Evolutionary conservation across 2,113 vertebrate genomes (phyloP).

Genomic region (human): DNA sequence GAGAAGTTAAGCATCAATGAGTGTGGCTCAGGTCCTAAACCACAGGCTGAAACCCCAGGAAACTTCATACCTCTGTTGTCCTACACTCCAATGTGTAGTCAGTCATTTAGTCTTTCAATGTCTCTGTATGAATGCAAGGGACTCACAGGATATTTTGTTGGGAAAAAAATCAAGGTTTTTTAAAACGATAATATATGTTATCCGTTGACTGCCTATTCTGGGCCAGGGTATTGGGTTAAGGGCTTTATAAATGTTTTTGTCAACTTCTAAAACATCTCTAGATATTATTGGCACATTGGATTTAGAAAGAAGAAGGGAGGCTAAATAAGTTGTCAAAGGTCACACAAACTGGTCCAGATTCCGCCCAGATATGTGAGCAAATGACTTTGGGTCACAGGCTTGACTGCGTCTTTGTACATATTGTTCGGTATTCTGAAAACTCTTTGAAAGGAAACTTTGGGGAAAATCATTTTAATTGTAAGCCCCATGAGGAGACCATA

Average conservation of each 20-base stretch:
- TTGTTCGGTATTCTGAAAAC: not conserved
- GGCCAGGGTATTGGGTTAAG: not conserved
- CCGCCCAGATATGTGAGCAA: not conserved
- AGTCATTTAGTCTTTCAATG: not conserved
- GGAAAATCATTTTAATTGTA: not conserved
- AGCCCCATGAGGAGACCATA: not conserved
- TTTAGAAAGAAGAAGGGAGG: not conserved
- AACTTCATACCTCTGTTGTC: not conserved
- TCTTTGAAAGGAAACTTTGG: not conserved
- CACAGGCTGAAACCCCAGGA: not conserved
- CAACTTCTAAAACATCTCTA: not conserved
- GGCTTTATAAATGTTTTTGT: not conserved
- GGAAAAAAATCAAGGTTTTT: not conserved
- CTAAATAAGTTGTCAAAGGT: not conserved
- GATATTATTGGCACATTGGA: not conserved
- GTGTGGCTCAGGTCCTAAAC: not conserved
- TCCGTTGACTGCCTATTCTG: not conserved
- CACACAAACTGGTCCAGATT: not conserved
- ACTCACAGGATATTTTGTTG: not conserved
- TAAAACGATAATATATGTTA: not conserved
- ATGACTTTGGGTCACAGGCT: not conserved
- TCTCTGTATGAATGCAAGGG: not conserved
- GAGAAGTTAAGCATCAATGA: not conserved
- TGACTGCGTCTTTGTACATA: not conserved
- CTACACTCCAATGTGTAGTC: not conserved